Conservation (phyloP, 2,888 invertebrate species). For the Rambutsinella grinnellia region DNA sequence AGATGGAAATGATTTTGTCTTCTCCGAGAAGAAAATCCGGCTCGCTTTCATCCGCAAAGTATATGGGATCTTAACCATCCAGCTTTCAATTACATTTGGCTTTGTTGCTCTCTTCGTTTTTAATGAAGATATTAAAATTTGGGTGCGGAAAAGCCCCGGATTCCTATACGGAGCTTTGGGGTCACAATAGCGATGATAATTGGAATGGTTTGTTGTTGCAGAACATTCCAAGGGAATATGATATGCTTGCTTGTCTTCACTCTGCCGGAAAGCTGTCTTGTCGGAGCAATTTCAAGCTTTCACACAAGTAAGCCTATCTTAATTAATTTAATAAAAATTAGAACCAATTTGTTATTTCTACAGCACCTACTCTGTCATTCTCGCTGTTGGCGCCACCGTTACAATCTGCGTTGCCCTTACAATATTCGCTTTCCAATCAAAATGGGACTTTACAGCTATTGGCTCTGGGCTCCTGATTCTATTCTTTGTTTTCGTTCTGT, state of each 20-base stretch:
- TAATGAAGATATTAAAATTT: constrained; percentile 61
- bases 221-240: constrained; percentile 88
- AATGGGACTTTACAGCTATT: constrained; percentile 85
- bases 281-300: constrained; percentile 80
- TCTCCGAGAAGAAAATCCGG: constrained; percentile 27
- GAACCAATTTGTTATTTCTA: constrained; percentile 68
- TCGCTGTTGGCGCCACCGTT: constrained; percentile 90
- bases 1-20: constrained; percentile 2
- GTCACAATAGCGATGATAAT: constrained; percentile 57
- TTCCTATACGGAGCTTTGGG: constrained; percentile 37
- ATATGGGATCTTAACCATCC: constrained; percentile 85
- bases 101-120: constrained; percentile 84
- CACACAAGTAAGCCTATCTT: too few species aligned
- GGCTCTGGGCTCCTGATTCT: constrained; percentile 84
- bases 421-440: constrained; percentile 94
- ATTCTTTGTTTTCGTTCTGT: constrained; percentile 80
- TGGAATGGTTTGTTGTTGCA: constrained; percentile 81
- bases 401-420: constrained; percentile 88
- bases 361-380: constrained; percentile 66
- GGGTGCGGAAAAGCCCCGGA: constrained; percentile 39
- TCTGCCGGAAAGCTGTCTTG: constrained; percentile 82
- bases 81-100: constrained; percentile 82
- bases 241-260: constrained; percentile 91
- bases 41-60: constrained; percentile 74
- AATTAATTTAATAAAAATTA: constrained; percentile 65